phyloP scores from a whole-genome alignment of 2,113 vertebrate genomes.

The Chloropsis hardwickii region DNA sequence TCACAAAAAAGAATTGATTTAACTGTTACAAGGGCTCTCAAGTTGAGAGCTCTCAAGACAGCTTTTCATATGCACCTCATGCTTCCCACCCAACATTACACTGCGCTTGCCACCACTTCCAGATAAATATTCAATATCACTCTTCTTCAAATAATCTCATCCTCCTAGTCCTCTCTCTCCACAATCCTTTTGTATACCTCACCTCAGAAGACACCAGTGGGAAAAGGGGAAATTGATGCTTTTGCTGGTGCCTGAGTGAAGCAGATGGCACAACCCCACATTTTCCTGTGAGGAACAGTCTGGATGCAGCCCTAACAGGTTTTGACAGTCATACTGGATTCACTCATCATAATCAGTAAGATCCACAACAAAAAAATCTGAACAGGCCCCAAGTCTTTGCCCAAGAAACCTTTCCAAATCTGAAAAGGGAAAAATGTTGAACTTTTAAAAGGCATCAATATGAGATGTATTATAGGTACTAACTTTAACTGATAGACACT shows the following conservation, averaged over 20 bases:
- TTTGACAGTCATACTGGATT: background rate
- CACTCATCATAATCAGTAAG: background rate
- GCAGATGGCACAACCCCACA: background rate
- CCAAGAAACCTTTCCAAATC: background rate
- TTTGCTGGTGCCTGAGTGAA: background rate
- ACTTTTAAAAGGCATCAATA: background rate
- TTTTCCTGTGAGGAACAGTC: background rate
- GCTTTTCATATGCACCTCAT: background rate
- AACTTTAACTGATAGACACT: background rate
- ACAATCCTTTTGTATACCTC: background rate
- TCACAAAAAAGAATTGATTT: background rate
- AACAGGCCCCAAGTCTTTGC: background rate
- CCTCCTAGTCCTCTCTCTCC: background rate
- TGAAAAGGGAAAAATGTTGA: background rate
- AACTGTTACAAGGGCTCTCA: background rate
- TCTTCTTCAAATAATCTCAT: background rate
- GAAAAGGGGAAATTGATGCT: background rate
- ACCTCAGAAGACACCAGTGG: background rate
- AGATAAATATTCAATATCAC: background rate
- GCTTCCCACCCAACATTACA: background rate
- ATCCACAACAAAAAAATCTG: background rate
- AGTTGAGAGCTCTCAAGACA: background rate
- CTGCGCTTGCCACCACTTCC: background rate
- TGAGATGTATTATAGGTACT: background rate
- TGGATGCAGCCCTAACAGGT: background rate